Percentiles rank a stretch among this genome's conserved stretches.
Conservation (phyloP, 1,140 invertebrate species). For the Sarcophaga bullata region DNA sequence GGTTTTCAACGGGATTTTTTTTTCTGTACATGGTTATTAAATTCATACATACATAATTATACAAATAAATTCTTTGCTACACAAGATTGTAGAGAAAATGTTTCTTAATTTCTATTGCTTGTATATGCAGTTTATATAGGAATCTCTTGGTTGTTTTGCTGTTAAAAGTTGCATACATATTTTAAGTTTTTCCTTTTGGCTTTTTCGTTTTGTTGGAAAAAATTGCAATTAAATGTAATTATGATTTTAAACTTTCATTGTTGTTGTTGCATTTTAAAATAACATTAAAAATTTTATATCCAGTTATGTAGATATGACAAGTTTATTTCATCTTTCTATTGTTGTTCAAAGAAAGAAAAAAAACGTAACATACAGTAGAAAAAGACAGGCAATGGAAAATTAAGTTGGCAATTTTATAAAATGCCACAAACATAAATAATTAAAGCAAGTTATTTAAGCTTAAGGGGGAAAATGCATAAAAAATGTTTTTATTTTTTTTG, state of each 20-base stretch:
- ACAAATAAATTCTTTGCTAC: too few relatives aligned
- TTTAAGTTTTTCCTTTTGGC: neutral
- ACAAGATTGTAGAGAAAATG: too few relatives aligned
- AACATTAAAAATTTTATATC: slow-evolving; percentile 22
- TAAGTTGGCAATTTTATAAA: neutral
- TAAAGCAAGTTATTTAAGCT: neutral
- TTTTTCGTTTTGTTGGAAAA: slow-evolving; percentile 3
- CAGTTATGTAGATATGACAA: slow-evolving; percentile 24
- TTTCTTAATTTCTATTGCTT: too few relatives aligned
- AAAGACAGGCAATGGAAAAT: neutral
- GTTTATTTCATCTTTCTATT: slow-evolving; percentile 11
- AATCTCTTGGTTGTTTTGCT: too few relatives aligned
- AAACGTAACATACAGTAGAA: neutral
- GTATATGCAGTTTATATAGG: too few relatives aligned
- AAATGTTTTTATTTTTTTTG: too few relatives aligned
- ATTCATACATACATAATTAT: too few relatives aligned
- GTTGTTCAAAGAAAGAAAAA: neutral
- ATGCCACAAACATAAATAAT: neutral
- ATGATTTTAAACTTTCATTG: slow-evolving; percentile 24
- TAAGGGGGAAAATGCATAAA: neutral
- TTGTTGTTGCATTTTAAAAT: neutral
- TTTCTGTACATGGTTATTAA: too few relatives aligned
- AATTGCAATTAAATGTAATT: slow-evolving; percentile 39
- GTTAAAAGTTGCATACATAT: neutral
- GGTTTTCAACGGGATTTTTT: too few relatives aligned